A percentile compares a stretch with the other conserved stretches of the same genome.
Conservation (phyloP, 2,113 vertebrate genomes). For the Neodontobutis hainanensis region DNA sequence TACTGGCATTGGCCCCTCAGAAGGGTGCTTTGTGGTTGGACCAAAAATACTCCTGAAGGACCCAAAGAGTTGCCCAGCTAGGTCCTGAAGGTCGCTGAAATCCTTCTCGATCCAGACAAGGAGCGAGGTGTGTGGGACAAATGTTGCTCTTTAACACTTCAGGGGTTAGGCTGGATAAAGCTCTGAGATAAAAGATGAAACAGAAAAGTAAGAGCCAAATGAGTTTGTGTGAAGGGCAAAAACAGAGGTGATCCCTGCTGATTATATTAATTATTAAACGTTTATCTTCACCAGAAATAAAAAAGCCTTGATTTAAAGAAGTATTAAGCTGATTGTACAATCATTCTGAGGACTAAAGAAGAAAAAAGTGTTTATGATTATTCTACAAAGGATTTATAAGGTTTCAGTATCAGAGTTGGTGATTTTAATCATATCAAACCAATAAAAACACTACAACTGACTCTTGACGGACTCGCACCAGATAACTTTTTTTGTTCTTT, state of each 20-base stretch:
- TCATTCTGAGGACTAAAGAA: conserved; percentile 59
- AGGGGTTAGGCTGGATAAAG: conserved; percentile 55
- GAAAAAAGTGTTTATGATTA: conserved; percentile 64
- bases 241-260: conserved; percentile 43
- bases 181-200: conserved; percentile 53
- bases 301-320: conserved; percentile 42
- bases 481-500: neutral
- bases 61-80: conserved; percentile 49
- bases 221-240: conserved; percentile 27
- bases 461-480: neutral
- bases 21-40: conserved; percentile 53
- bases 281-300: conserved; percentile 42
- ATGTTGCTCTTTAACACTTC: conserved; percentile 60
- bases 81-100: conserved; percentile 45
- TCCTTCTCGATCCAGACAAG: conserved; percentile 57
- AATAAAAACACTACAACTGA: too few relatives aligned
- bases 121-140: conserved; percentile 60
- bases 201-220: conserved; percentile 49
- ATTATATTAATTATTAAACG: conserved; percentile 29
- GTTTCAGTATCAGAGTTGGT: conserved; percentile 36
- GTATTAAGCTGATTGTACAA: conserved; percentile 74
- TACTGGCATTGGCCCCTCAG: conserved; percentile 26
- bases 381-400: conserved; percentile 43
- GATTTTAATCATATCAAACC: conserved; percentile 38
- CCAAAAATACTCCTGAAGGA: conserved; percentile 64